phyloP scores from a whole-genome alignment of 2,888 invertebrate genomes.

The Hipparchia semele region DNA sequence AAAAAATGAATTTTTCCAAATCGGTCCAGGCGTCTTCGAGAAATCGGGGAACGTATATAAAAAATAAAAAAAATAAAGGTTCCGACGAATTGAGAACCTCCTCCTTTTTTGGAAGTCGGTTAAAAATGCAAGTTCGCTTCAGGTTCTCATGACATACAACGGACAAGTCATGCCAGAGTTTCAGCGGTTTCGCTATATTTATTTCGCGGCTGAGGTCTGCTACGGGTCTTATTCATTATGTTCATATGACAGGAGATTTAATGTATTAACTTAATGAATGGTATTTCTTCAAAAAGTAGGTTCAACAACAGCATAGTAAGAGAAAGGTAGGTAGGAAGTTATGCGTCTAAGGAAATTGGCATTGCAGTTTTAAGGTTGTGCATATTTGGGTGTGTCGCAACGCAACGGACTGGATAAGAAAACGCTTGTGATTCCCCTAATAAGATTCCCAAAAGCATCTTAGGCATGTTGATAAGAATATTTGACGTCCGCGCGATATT shows the following conservation, averaged over 20 bases:
- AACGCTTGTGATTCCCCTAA: background rate
- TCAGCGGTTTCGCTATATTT: too few species aligned
- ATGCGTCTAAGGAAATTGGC: conserved; percentile 23
- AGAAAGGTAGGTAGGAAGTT: background rate
- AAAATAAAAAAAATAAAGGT: too few species aligned
- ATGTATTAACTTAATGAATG: background rate
- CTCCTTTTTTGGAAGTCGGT: too few species aligned
- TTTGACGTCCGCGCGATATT: too few species aligned
- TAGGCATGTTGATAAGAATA: background rate
- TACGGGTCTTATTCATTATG: background rate
- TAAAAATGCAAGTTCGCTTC: too few species aligned
- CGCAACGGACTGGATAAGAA: background rate
- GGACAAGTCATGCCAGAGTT: too few species aligned
- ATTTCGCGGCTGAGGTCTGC: too few species aligned
- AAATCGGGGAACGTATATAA: too few species aligned
- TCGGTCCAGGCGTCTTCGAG: too few species aligned
- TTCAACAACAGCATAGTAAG: background rate
- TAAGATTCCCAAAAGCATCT: background rate
- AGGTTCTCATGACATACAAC: too few species aligned
- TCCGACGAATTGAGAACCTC: too few species aligned
- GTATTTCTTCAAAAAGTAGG: background rate
- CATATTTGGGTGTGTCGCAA: background rate
- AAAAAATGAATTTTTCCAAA: too few species aligned
- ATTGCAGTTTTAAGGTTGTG: conserved; percentile 20
- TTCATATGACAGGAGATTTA: background rate